Evolutionary conservation across 2,113 vertebrate genomes (phyloP), one percentile per base, ranked within the genome.

Genomic region (Oxyura jamaicensis): DNA sequence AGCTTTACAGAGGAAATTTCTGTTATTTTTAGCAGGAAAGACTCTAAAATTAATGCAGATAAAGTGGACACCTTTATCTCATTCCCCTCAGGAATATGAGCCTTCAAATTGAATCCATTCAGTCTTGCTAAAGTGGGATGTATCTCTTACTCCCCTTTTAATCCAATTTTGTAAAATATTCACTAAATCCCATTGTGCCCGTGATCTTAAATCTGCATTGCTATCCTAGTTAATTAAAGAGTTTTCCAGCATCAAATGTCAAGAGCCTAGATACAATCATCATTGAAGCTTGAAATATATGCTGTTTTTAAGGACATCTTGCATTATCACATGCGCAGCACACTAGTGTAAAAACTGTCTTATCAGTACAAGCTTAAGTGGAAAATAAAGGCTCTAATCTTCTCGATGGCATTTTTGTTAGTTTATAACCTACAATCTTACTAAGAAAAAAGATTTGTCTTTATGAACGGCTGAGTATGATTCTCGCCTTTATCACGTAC

Each of bases 331-430:
- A 77, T 59, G 77, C 77, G 11, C 66, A 82, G 71, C 86, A 93
- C 25, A 11, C 74, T 87, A 89, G 96, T 96, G 86, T 96, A 91
- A 92, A 93, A 87, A 74, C 88, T 82, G 44, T 68, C 83, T 96
- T 95, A 96, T 97, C 96, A 36, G 81, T 71, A 76, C 41, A 85
- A 71, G 91, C 92, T 83, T 89, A 96, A 97, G 88, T 93, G 92
- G 89, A 96, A 97, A 96, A 95, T 95, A 94, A 96, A 96, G 56
- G 44, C 86, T 82, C 85, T 95, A 94, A 95, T 96, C 91, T 95
- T 79, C 92, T 89, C 59, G 91, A 93, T 96, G 83, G 68, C 78
- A 35, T 58, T 91, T 97, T 94, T 91, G 35, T 84, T 82, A 92
- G 35, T 58, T 96, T 92, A 76, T 92, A 95, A 91, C 67, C 58